phyloP scores from a whole-genome alignment of 1,140 invertebrate genomes.

The Bicyclus anynana region DNA sequence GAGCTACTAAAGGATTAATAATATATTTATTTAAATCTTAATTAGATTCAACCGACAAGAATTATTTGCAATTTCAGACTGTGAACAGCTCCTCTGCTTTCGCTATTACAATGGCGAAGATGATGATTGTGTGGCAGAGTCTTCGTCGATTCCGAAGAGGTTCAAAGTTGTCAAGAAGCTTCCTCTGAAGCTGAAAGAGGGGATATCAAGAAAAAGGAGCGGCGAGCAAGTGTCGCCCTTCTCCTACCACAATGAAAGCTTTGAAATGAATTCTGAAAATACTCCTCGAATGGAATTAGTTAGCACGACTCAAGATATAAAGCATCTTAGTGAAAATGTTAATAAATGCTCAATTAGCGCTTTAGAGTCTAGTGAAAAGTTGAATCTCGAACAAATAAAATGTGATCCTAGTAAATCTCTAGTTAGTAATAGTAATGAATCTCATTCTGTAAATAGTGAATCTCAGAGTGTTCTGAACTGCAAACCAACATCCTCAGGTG shows the following conservation, averaged over 20 bases:
- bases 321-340: conserved; percentile 70
- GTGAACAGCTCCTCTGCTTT: conserved; percentile 74
- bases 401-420: conserved; percentile 73
- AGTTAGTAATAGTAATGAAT: conserved; percentile 68
- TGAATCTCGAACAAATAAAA: conserved; percentile 60
- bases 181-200: conserved; percentile 60
- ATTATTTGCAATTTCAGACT: conserved; percentile 58
- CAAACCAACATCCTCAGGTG: conserved; percentile 64
- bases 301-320: conserved; percentile 65
- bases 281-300: conserved; percentile 55
- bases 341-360: conserved; percentile 78
- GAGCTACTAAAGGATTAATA: too few species aligned
- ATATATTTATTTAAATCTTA: too few species aligned
- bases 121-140: conserved; percentile 68
- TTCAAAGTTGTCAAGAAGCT: conserved; percentile 69
- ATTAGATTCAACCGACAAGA: not conserved
- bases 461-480: conserved; percentile 57
- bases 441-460: conserved; percentile 69
- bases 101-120: conserved; percentile 74
- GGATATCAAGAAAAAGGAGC: conserved; percentile 68
- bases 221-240: conserved; percentile 67
- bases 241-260: conserved; percentile 69
- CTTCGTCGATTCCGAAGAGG: conserved; percentile 49
- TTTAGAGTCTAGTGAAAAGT: conserved; percentile 64
- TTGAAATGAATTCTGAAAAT: conserved; percentile 70